phyloP scores from a whole-genome alignment of 2,113 vertebrate genomes.

The Atrichornis clamosus region DNA sequence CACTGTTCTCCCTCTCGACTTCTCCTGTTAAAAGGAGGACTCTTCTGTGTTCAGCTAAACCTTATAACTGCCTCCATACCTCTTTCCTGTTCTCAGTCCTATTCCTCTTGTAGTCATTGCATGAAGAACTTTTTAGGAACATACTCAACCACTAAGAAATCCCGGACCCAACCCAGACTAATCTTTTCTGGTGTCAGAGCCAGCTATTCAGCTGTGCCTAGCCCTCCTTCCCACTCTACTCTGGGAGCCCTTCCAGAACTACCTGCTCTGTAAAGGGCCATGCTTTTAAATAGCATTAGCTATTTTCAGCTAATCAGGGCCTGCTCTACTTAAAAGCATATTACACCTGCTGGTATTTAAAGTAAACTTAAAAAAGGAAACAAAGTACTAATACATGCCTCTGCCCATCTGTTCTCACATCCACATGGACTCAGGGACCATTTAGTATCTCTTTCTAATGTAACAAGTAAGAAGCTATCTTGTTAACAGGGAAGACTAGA shows the following conservation, averaged over 20 bases:
- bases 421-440: neutral
- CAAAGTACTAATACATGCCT: neutral
- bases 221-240: neutral
- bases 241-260: neutral
- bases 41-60: neutral
- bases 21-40: neutral
- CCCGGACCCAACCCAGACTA: neutral
- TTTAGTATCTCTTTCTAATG: neutral
- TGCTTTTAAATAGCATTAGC: slow-evolving; percentile 25
- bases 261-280: neutral
- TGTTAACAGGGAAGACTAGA: neutral
- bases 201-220: neutral
- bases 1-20: neutral
- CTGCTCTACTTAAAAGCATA: slow-evolving; percentile 37
- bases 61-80: neutral
- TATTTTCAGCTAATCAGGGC: slow-evolving; percentile 36
- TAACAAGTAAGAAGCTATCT: neutral
- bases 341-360: slow-evolving; percentile 51
- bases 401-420: slow-evolving; percentile 25
- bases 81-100: neutral
- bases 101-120: neutral
- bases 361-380: slow-evolving; percentile 38
- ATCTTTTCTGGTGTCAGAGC: neutral
- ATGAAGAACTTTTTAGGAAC: neutral
- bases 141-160: neutral